Conservation (phyloP, 2,113 vertebrate species). For the Ptilonorhynchus violaceus region DNA sequence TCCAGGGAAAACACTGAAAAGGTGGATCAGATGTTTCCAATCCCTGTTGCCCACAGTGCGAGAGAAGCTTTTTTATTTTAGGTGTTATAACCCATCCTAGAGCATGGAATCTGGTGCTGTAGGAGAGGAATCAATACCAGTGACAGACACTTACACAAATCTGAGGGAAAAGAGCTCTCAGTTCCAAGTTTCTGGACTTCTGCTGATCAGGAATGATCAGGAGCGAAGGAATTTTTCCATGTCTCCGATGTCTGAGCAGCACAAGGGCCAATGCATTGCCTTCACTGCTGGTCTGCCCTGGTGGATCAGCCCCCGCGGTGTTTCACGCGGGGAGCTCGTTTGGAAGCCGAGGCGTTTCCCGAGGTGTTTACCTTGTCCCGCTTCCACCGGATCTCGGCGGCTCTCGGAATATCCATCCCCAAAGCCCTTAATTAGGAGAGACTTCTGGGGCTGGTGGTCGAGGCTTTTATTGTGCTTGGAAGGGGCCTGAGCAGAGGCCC, state of each 20-base stretch:
- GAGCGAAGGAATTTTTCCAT: not conserved
- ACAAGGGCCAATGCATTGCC: not conserved
- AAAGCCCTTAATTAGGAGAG: slow-evolving; percentile 24
- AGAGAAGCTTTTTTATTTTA: not conserved
- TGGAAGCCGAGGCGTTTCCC: not conserved
- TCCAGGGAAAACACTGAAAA: not conserved
- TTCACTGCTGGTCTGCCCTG: not conserved
- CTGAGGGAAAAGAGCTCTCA: not conserved
- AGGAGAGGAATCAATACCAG: not conserved
- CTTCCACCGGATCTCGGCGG: slow-evolving; percentile 8
- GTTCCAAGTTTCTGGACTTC: not conserved
- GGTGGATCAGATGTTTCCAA: not conserved
- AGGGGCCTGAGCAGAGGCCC: not conserved
- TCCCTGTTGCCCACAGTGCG: not conserved
- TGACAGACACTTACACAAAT: not conserved
- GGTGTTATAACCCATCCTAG: not conserved
- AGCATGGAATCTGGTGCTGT: not conserved
- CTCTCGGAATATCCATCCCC: slow-evolving; percentile 16
- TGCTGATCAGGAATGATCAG: not conserved
- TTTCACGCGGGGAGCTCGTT: not conserved
- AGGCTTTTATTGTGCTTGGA: slow-evolving; percentile 40
- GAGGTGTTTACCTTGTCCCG: slow-evolving; percentile 34
- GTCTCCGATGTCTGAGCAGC: not conserved
- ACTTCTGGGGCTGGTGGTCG: slow-evolving; percentile 12
- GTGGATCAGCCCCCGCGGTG: not conserved